Evolutionary conservation across 2,797 vertebrate species (phyloP).

Genomic region (Coccyzus lansbergi): DNA sequence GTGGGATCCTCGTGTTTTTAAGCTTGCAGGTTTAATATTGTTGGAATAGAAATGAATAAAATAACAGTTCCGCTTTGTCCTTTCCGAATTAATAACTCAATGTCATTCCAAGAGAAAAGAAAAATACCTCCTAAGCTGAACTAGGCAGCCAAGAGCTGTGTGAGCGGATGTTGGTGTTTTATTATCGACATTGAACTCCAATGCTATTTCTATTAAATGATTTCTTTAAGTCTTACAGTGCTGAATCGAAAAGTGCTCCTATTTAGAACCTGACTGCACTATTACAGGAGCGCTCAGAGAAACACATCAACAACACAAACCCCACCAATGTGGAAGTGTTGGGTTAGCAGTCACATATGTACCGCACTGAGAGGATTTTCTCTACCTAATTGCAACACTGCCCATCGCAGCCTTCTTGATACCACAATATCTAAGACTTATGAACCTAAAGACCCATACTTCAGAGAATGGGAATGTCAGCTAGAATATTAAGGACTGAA

Average conservation of each 20-base stretch:
- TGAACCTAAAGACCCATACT: conserved; percentile 64
- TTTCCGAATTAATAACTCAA: conserved; percentile 64
- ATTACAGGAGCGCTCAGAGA: not conserved
- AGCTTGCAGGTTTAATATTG: conserved; percentile 50
- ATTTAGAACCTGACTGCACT: not conserved
- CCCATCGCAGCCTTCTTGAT: conserved; percentile 50
- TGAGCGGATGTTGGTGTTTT: conserved; percentile 21
- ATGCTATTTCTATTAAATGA: not conserved
- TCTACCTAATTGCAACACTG: conserved; percentile 61
- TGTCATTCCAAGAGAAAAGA: conserved; percentile 34
- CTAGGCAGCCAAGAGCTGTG: not conserved
- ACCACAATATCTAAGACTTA: conserved; percentile 72
- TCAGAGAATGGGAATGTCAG: conserved; percentile 73
- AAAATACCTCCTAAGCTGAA: conserved; percentile 36
- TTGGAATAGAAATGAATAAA: conserved; percentile 40
- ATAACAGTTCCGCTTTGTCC: conserved; percentile 12
- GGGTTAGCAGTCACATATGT: conserved; percentile 30
- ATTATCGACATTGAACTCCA: not conserved
- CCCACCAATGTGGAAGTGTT: not conserved
- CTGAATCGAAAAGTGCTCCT: conserved; percentile 1
- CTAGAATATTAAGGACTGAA: conserved; percentile 74
- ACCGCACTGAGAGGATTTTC: conserved; percentile 43
- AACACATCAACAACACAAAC: not conserved
- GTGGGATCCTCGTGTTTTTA: conserved; percentile 41
- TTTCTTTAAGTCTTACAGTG: not conserved